These are phyloP conservation scores for Spinus olivaceus DNA, from an alignment of 2,797 vertebrate species.

Conservation along the genomic window DNA sequence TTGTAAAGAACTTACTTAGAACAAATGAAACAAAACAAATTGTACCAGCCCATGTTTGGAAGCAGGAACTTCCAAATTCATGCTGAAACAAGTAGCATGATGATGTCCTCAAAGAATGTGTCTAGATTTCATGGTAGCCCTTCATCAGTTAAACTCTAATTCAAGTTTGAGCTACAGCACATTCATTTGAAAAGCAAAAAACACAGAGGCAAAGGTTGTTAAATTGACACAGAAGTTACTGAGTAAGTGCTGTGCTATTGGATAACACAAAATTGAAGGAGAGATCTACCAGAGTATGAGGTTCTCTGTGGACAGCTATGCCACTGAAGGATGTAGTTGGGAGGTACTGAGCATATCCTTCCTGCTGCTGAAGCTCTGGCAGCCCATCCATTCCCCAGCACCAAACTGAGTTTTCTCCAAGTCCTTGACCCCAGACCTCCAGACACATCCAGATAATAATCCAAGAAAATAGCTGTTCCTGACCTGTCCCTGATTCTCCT, in stretches of 20 bases:
- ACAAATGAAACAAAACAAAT: background rate
- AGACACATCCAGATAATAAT: background rate
- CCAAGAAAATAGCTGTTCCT: background rate
- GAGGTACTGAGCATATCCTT: background rate
- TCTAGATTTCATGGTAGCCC: background rate
- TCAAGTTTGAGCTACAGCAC: background rate
- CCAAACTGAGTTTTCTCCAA: background rate
- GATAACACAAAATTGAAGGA: background rate
- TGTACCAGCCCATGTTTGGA: background rate
- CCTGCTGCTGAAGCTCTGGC: background rate
- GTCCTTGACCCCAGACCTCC: background rate
- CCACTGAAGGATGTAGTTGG: background rate
- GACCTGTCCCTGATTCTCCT: background rate
- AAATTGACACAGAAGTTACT: background rate
- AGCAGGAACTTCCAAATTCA: background rate
- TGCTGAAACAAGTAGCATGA: background rate
- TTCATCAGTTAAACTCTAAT: background rate
- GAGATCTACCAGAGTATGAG: background rate
- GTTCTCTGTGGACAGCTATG: background rate
- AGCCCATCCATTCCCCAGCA: background rate
- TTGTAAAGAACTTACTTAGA: background rate
- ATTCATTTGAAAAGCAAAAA: background rate
- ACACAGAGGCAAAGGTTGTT: background rate
- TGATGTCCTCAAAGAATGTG: background rate
- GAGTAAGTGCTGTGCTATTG: background rate